Conservation (phyloP, 2,888 invertebrate genomes). For the Drosophila bunnanda region DNA sequence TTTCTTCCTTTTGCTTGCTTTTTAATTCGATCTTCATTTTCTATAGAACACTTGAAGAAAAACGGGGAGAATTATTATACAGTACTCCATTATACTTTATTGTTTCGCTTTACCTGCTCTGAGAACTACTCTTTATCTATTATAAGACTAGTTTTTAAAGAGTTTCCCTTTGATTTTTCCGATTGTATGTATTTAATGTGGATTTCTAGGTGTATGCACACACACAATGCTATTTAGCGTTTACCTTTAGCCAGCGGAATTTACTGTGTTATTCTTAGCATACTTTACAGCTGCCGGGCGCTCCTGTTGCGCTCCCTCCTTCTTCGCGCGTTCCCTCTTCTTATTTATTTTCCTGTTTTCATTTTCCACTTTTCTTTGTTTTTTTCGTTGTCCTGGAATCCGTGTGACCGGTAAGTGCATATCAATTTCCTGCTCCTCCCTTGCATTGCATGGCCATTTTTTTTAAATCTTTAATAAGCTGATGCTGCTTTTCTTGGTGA, state of each 20-base stretch:
- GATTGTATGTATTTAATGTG: background rate
- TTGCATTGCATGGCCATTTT: conserved; percentile 44
- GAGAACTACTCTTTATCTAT: rapidly evolving
- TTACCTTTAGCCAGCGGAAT: conserved; percentile 47
- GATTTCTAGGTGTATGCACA: conserved; percentile 1
- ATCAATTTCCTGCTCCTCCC: conserved; percentile 66
- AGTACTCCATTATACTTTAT: background rate
- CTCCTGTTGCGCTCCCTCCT: background rate
- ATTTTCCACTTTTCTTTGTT: background rate
- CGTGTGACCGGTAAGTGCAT: conserved; percentile 73
- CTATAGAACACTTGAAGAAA: background rate
- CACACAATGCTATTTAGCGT: conserved; percentile 25
- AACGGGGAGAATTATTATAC: background rate
- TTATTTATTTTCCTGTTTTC: conserved; percentile 6
- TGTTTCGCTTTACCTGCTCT: too few species aligned
- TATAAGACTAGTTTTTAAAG: too few species aligned
- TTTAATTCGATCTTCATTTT: conserved; percentile 21
- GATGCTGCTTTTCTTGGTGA: conserved; percentile 25
- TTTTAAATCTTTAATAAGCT: conserved; percentile 75
- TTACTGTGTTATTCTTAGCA: conserved; percentile 60
- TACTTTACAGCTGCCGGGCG: conserved; percentile 39
- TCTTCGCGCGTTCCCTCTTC: background rate
- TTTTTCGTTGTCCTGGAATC: background rate
- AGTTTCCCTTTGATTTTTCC: background rate
- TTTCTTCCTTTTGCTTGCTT: conserved; percentile 6